phyloP scores from a whole-genome alignment of 2,797 vertebrate species.

The Sebastes cheni region DNA sequence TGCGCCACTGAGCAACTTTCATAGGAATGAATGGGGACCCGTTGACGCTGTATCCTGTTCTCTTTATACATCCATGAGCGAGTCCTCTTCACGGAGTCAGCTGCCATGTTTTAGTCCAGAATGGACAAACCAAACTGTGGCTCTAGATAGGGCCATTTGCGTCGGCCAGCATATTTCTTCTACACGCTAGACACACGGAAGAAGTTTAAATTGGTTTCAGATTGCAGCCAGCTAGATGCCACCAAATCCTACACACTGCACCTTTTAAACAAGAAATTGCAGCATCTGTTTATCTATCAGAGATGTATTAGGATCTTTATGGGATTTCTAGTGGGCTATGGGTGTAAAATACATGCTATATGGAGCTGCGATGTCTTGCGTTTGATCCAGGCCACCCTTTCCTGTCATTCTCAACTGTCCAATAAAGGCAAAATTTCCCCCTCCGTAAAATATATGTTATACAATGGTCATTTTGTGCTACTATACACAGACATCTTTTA shows the following conservation, averaged over 20 bases:
- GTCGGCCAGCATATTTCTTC: background rate
- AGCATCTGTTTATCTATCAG: background rate
- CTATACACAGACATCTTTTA: background rate
- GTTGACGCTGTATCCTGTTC: background rate
- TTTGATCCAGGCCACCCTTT: background rate
- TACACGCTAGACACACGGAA: no score
- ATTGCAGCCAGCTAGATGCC: no score
- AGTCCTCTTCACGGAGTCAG: background rate
- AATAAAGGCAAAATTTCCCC: background rate
- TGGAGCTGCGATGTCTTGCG: background rate
- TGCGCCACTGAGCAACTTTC: background rate
- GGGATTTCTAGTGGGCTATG: background rate
- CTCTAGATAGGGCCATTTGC: background rate
- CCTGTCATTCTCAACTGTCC: background rate
- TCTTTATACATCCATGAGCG: background rate
- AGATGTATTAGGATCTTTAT: background rate
- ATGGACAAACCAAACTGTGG: rapidly evolving
- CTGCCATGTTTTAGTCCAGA: background rate
- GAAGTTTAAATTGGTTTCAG: no score
- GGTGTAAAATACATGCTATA: background rate
- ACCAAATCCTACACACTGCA: no score
- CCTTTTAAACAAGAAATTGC: background rate
- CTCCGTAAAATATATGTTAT: background rate
- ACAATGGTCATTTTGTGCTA: background rate
- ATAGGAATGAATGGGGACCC: background rate